Conservation (phyloP, 2,888 invertebrate species). For the Epinotia brunnichana region DNA sequence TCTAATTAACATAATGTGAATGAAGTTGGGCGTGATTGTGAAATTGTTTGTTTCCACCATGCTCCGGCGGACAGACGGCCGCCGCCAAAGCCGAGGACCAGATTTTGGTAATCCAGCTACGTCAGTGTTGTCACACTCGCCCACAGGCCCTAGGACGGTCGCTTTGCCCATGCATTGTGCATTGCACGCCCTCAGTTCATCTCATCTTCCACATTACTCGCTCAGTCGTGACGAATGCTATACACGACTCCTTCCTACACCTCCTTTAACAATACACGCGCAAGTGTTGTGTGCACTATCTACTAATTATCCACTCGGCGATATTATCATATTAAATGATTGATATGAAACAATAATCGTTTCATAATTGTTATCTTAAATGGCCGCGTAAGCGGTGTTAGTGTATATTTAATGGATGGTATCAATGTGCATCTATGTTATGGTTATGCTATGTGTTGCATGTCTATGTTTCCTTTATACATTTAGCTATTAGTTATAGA, state of each 20-base stretch:
- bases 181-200: constrained; percentile 70
- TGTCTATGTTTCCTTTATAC: constrained; percentile 53
- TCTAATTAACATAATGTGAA: constrained; percentile 39
- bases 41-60: constrained; percentile 83
- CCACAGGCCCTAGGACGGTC: constrained; percentile 74
- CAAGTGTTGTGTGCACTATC: constrained; percentile 31
- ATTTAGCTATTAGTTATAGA: constrained; percentile 35
- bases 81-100: constrained; percentile 94
- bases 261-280: constrained; percentile 38
- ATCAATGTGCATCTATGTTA: constrained; percentile 27
- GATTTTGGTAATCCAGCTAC: constrained; percentile 90
- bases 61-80: constrained; percentile 87
- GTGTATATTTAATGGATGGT: constrained; percentile 41
- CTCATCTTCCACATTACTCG: constrained; percentile 56
- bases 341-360: constrained; percentile 21
- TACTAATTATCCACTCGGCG: constrained; percentile 30
- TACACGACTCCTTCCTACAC: constrained; percentile 42
- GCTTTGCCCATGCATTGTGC: constrained; percentile 80
- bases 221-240: constrained; percentile 42
- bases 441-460: constrained; percentile 66
- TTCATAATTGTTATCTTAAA: constrained; percentile 17
- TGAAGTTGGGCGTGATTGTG: constrained; percentile 62
- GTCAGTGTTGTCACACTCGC: constrained; percentile 70
- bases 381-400: constrained; percentile 24
- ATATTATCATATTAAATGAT: constrained; percentile 20